Base-by-base conservation (phyloP, 2,113 vertebrate genomes). In the Pipa parva region DNA sequence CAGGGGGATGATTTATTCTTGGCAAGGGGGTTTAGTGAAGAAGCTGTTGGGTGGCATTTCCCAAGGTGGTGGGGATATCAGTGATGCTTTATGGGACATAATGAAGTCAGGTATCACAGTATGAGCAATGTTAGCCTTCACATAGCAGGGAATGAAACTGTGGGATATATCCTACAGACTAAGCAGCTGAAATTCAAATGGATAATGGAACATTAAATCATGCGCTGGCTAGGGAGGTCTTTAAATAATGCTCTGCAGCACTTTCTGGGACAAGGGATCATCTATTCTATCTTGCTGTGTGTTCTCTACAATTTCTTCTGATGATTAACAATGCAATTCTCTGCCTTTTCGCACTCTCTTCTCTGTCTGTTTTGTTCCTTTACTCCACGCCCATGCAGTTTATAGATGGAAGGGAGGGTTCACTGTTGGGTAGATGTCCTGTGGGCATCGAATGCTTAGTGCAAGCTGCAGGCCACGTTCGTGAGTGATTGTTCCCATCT, bases 331-430 rank as follows among this genome's bases (percentile, higher is more conserved):
- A 5, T 13, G n/a, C 18, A 49, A 12, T 31, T 62, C 29, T 63
- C 46, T 15, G 46, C 22, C 18, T 13, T 13, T 37, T 13, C 33
- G 15, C 13, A 17, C 39, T 51, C 24, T 12, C 22, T 18, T 33
- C 51, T 65, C 51, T 33, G 37, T 24, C 59, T 28, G 18, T 52
- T 56, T 66, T 52, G 29, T 15, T 27, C 45, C 27, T 24, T 49
- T 3, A 20, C 45, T 37, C 28, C 33, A 29, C 29, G 45, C 24
- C 42, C 62, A 57, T 21, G 26, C 37, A 50, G 27, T 39, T 28
- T 13, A 57, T 58, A 69, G 75, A 71, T 26, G 60, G 65, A 63
- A 72, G 70, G 73, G 68, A 58, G 61, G n/a, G 1, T 57, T 66
- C 59, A 15, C 7, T 25, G 36, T 71, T n/a, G 76, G 60, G 74